phyloP scores from a whole-genome alignment of 2,888 invertebrate species.

The Euzetes globulus region DNA sequence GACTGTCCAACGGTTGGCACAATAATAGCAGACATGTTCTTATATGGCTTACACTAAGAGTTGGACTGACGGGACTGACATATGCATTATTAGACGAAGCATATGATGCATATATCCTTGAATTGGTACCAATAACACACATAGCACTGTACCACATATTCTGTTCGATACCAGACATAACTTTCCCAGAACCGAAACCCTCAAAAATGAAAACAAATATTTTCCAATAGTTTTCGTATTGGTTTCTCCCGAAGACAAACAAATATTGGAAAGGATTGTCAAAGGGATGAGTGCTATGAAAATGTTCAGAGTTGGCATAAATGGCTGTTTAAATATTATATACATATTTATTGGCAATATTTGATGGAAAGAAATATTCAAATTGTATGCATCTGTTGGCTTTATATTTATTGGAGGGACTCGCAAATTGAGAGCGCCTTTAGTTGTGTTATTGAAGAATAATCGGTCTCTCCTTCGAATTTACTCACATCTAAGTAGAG shows the following conservation, averaged over 20 bases:
- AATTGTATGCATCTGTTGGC: slow-evolving; percentile 11
- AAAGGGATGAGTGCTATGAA: neutral
- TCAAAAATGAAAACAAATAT: slow-evolving; percentile 16
- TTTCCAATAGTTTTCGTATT: neutral
- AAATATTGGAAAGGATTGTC: slow-evolving; percentile 1
- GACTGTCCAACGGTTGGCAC: slow-evolving; percentile 22
- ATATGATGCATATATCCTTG: slow-evolving; percentile 31
- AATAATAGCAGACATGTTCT: slow-evolving; percentile 24
- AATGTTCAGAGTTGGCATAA: neutral
- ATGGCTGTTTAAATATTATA: neutral
- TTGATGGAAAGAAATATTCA: slow-evolving; percentile 13
- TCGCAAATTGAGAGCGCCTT: slow-evolving; percentile 10
- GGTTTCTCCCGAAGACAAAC: neutral
- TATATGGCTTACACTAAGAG: neutral
- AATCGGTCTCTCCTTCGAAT: neutral
- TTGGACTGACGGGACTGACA: slow-evolving; percentile 2
- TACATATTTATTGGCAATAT: neutral
- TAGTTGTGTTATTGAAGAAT: slow-evolving; percentile 11
- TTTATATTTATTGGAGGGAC: neutral
- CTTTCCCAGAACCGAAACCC: slow-evolving; percentile 20
- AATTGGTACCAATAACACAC: neutral
- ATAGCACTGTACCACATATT: neutral
- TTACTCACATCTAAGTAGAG: slow-evolving; percentile 3
- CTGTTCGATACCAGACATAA: neutral
- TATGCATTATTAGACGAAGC: slow-evolving; percentile 20